Evolutionary conservation across 2,888 invertebrate genomes (phyloP).

Genomic region (Diarsia brunnea): DNA sequence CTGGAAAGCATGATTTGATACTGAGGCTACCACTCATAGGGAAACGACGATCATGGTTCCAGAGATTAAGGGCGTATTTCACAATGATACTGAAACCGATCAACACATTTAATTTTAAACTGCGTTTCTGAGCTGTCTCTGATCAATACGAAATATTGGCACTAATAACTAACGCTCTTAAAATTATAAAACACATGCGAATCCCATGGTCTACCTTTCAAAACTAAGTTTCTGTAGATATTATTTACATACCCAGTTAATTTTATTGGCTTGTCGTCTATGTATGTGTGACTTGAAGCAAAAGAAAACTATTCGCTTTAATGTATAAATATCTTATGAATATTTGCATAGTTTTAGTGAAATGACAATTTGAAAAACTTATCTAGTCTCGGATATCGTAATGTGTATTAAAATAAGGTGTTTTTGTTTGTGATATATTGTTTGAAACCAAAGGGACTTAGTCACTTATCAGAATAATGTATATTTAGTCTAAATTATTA

Average conservation of each 20-base stretch:
- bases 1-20: neutral
- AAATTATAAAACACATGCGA: neutral
- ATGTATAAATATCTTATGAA: constrained; percentile 72
- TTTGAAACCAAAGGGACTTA: constrained; percentile 44
- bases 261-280: constrained; percentile 30
- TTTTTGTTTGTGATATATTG: constrained; percentile 64
- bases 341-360: constrained; percentile 70
- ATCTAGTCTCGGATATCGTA: constrained; percentile 51
- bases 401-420: constrained; percentile 45
- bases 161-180: neutral
- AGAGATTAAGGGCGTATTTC: neutral
- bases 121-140: neutral
- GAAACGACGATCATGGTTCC: neutral
- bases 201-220: constrained; percentile 10
- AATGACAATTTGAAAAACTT: constrained; percentile 39
- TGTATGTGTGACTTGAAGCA: constrained; percentile 48
- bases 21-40: neutral
- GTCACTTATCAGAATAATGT: constrained; percentile 41
- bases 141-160: neutral
- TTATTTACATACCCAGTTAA: constrained; percentile 23
- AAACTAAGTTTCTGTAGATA: constrained; percentile 24
- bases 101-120: too few relatives aligned
- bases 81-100: neutral
- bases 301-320: constrained; percentile 59
- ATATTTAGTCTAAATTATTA: constrained; percentile 52